Conservation (phyloP, 2,888 invertebrate species). For the Pocota personata region DNA sequence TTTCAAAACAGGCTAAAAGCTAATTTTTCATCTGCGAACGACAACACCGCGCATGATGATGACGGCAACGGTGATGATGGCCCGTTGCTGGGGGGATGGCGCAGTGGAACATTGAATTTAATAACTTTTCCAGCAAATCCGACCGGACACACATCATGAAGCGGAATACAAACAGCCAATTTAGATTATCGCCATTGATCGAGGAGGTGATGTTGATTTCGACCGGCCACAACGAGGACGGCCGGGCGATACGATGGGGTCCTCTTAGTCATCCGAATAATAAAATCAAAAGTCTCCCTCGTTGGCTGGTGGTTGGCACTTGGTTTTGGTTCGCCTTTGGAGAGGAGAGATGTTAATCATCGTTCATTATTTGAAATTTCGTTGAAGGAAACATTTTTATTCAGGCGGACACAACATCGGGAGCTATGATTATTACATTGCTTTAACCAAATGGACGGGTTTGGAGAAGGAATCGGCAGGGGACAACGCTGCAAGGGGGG, state of each 20-base stretch:
- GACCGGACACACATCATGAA: constrained; percentile 66
- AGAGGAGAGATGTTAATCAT: constrained; percentile 68
- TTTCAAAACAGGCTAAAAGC: constrained; percentile 68
- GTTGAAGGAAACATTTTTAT: constrained; percentile 70
- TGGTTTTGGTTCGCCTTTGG: neutral
- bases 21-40: constrained; percentile 70
- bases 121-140: constrained; percentile 66
- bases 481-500: constrained; percentile 2
- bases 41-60: constrained; percentile 53
- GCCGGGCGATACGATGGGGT: constrained; percentile 17
- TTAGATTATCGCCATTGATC: constrained; percentile 72
- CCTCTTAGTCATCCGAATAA: constrained; percentile 46
- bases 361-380: constrained; percentile 68
- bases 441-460: constrained; percentile 14
- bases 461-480: neutral
- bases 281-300: constrained; percentile 40
- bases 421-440: constrained; percentile 61
- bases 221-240: neutral
- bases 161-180: constrained; percentile 71
- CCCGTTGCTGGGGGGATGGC: neutral
- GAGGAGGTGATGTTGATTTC: constrained; percentile 49
- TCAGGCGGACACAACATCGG: constrained; percentile 48
- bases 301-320: neutral
- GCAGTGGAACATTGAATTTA: constrained; percentile 52
- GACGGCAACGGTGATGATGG: constrained; percentile 27